Evolutionary conservation across 2,113 vertebrate genomes (phyloP), one percentile per base, ranked within the genome.

Genomic region (Potamarius usumacintae): DNA sequence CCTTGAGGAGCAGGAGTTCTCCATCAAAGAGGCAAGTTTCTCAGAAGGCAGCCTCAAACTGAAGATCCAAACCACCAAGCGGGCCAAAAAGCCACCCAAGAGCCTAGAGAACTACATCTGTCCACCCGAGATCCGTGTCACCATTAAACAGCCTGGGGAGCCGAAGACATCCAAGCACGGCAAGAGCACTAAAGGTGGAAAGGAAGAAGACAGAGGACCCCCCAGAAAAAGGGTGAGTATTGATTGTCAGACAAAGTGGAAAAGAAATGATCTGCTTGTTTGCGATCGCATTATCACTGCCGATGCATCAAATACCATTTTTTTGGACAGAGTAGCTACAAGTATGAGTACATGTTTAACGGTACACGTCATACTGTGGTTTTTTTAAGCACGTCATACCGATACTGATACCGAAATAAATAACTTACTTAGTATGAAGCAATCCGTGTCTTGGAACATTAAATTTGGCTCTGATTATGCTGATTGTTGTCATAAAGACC

Each of bases 71-170:
- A 99, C 98, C 71, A 99, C 98, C 78, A 99, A 99, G 92, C 95
- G 98, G 92, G 97, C 98, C 0, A 99, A 99, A 95, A 99, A 99
- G 94, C 98, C 97, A 92, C 98, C 98, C 76, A 99, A 99, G 94
- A 99, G 96, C 92, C 94, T 99, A 94, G 98, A 99, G 96, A 99
- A 99, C 96, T 99, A 99, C 91, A 99, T 99, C 92, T 99, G 98
- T 89, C 98, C 98, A 65, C 98, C 98, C 0, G 98, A 99, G 96
- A 99, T 99, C 94, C 98, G 98, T 93, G 98, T 99, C 94, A 99
- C 98, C 92, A 99, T 98, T 93, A 97, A 97, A 91, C 98, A 98
- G 86, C 96, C 96, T 18, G 95, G 96, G 89, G 95, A 98, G 90
- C 96, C 97, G 94, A 95, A 96, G 92, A 82, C 95, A 93, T 91